Base-by-base conservation (phyloP, 2,888 invertebrate species). In the Scrobipalpa costella region DNA sequence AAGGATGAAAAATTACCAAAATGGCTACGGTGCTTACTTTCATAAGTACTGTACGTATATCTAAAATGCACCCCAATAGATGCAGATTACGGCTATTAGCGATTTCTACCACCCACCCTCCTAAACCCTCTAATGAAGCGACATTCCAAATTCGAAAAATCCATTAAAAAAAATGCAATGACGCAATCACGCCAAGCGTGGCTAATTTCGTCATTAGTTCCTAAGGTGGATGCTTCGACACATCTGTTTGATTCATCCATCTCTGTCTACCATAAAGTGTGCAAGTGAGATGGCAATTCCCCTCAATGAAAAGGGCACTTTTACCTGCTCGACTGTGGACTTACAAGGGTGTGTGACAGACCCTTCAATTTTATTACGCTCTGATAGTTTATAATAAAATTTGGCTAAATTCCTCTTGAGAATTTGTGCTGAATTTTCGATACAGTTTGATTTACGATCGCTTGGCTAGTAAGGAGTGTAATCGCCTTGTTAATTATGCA, bases 321-420 rank as follows among this genome's bases (percentile, higher is more conserved):
- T 88, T 90, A 90, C 90, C 90, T 90, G 90, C 85, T 34, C 7
- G 88, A 87, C 86, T 85, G 82, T 83, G 78, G 82, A 78, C 81
- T 86, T 84, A 86, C 82, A 80, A 80, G 82, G 85, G 82, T 75
- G 75, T 74, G 75, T 74, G 78, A 81, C 80, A 79, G 78, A 81
- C 73, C 73, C 74, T 73, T 73, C 76, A 74, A 77, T 75, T 75
- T 79, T 78, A 80, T 82, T 77, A 76, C 70, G 70, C 69, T 70
- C 69, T 66, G 72, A 77, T 76, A 73, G 71, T 67, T 67, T 67
- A 73, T 75, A 79, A 79, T 75, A 76, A 69, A 73, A 74, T 74
- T 75, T 65, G 11, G 47, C 49, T 69, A 19, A 63, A 49, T 15
- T 36, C 44, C 58, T 57, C 52, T 57, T 57, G 55, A 62, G 15